phyloP scores from a whole-genome alignment of 2,113 vertebrate species.

The Sander vitreus region DNA sequence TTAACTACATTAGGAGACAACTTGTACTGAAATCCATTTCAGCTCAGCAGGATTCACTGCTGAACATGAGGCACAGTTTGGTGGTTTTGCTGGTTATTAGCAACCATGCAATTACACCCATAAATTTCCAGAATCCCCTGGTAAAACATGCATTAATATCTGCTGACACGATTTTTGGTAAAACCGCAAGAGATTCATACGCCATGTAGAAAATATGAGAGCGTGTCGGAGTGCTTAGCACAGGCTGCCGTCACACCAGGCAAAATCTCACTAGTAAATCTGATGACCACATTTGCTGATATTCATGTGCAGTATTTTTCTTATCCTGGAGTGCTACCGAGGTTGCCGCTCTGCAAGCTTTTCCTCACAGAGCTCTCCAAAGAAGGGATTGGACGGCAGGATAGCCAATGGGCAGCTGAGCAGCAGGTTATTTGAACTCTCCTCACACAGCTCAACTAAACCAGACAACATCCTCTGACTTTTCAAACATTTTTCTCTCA shows the following conservation, averaged over 20 bases:
- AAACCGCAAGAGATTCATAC: slow-evolving; percentile 62
- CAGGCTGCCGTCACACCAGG: slow-evolving; percentile 39
- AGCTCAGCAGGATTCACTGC: slow-evolving; percentile 52
- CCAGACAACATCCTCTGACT: slow-evolving; percentile 71
- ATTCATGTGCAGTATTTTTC: slow-evolving; percentile 57
- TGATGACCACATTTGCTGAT: slow-evolving; percentile 64
- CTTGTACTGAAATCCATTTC: slow-evolving; percentile 56
- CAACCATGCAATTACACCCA: slow-evolving; percentile 74
- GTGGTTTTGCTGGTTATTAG: slow-evolving; percentile 73
- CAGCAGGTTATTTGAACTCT: slow-evolving; percentile 82
- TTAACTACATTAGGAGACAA: slow-evolving; percentile 47
- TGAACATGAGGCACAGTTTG: slow-evolving; percentile 43
- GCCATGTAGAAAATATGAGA: slow-evolving; percentile 70
- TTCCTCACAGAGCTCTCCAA: slow-evolving; percentile 42
- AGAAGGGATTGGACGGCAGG: slow-evolving; percentile 66
- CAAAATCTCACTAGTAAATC: slow-evolving; percentile 63
- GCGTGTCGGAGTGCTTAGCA: slow-evolving; percentile 47
- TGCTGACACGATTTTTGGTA: slow-evolving; percentile 74
- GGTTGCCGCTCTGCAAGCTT: slow-evolving; percentile 39
- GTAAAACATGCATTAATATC: slow-evolving; percentile 73
- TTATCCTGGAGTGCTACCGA: slow-evolving; percentile 38
- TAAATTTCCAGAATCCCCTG: slow-evolving; percentile 73
- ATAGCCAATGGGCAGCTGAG: slow-evolving; percentile 65
- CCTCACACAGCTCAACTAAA: slow-evolving; percentile 63
- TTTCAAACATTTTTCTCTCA: slow-evolving; percentile 65